Conservation (phyloP, 2,888 invertebrate species). For the Odontocerum albicorne region DNA sequence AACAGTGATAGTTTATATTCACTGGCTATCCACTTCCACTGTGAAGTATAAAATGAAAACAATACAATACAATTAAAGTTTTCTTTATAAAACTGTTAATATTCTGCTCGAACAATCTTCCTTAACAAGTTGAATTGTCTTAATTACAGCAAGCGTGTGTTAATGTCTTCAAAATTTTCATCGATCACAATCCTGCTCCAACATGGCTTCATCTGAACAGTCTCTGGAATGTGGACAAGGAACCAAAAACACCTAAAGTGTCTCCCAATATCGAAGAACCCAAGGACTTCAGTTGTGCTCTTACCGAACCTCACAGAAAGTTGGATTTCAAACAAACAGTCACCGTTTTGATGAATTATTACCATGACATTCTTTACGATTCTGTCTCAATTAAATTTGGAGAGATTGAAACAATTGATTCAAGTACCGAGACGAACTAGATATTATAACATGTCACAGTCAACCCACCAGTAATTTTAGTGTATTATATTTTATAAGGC, state of each 20-base stretch:
- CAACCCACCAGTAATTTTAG: too few relatives aligned
- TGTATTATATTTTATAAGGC: too few relatives aligned
- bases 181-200: slow-evolving; percentile 51
- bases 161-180: slow-evolving; percentile 54
- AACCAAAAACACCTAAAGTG: slow-evolving; percentile 40
- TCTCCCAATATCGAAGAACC: slow-evolving; percentile 7
- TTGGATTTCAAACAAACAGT: slow-evolving; percentile 44
- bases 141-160: slow-evolving; percentile 56
- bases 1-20: too few relatives aligned
- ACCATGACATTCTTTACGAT: slow-evolving; percentile 14
- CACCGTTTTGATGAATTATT: slow-evolving; percentile 44
- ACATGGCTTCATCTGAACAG: slow-evolving; percentile 46
- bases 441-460: too few relatives aligned
- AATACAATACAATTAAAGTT: too few relatives aligned
- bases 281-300: slow-evolving; percentile 42
- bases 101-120: too few relatives aligned
- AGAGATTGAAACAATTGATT: too few relatives aligned
- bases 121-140: slow-evolving; percentile 1
- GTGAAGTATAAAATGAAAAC: too few relatives aligned
- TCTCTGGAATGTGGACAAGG: slow-evolving; percentile 43
- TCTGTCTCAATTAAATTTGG: neutral
- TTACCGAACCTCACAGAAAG: slow-evolving; percentile 44
- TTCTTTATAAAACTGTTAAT: too few relatives aligned
- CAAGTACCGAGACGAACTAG: too few relatives aligned
- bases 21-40: too few relatives aligned